These are phyloP conservation scores for Stenurella melanura DNA, from an alignment of 2,888 invertebrate species.

Conservation along the genomic window DNA sequence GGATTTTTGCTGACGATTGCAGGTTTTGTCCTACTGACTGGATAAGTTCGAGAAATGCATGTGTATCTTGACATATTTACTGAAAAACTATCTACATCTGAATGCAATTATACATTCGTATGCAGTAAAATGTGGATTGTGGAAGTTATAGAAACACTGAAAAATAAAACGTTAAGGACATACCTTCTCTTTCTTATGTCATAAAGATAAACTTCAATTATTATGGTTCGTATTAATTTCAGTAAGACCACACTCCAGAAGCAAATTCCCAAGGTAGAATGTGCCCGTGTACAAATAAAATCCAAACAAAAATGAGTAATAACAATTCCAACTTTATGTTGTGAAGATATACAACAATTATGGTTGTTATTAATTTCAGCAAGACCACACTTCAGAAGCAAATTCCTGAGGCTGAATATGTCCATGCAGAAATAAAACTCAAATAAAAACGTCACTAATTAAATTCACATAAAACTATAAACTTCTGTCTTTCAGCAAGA, in stretches of 20 bases:
- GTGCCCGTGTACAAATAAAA: not conserved
- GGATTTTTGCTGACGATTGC: no score
- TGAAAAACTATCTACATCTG: no score
- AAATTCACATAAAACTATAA: conserved; percentile 48
- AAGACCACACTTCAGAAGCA: conserved; percentile 24
- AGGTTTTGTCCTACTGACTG: no score
- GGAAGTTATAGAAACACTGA: no score
- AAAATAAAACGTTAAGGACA: no score
- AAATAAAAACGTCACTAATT: conserved; percentile 40
- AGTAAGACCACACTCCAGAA: not conserved
- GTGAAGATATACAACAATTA: conserved; percentile 10
- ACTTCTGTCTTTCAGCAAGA: conserved; percentile 52
- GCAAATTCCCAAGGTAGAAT: not conserved
- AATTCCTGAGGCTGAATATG: not conserved
- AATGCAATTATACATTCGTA: no score
- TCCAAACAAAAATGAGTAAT: not conserved
- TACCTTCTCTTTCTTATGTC: no score
- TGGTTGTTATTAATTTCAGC: conserved; percentile 1
- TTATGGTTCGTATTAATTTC: no score
- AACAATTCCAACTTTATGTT: not conserved
- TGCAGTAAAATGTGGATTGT: no score
- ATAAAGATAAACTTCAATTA: no score
- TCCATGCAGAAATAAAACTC: conserved; percentile 6
- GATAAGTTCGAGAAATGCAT: no score
- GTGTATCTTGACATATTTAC: no score